phyloP scores from a whole-genome alignment of 2,113 vertebrate species.

The Peromyscus polionotus region DNA sequence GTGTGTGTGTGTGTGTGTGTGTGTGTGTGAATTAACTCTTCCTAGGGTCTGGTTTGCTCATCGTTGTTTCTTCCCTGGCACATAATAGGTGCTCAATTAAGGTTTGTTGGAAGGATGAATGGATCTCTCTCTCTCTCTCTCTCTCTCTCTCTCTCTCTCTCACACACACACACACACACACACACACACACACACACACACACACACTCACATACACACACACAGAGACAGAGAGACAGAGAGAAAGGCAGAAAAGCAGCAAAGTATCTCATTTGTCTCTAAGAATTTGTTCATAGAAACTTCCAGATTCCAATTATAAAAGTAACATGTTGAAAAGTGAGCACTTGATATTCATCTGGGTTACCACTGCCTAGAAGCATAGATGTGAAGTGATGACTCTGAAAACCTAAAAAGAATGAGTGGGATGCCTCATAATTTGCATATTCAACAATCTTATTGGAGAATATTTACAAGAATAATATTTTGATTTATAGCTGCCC shows the following conservation, averaged over 20 bases:
- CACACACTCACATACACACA: neutral
- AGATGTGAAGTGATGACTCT: no score
- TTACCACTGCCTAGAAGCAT: neutral
- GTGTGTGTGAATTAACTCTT: neutral
- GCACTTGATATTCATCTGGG: neutral
- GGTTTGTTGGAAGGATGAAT: neutral
- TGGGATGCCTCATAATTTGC: neutral
- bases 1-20: neutral
- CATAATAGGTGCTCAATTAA: neutral
- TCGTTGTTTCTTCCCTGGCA: neutral
- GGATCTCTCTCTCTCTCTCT: neutral
- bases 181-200: neutral
- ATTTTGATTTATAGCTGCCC: neutral
- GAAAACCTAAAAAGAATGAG: neutral
- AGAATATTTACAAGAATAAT: slow-evolving; percentile 3
- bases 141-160: no score
- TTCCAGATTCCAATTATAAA: neutral
- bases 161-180: neutral
- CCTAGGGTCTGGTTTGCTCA: neutral
- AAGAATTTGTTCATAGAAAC: neutral
- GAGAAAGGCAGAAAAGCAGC: neutral
- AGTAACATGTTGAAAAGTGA: neutral
- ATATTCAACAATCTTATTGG: neutral
- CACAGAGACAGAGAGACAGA: neutral
- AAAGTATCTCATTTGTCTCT: neutral